Evolutionary conservation across 2,113 vertebrate species (phyloP), one percentile per base, ranked within the genome.

Genomic region (Enhydra lutris): DNA sequence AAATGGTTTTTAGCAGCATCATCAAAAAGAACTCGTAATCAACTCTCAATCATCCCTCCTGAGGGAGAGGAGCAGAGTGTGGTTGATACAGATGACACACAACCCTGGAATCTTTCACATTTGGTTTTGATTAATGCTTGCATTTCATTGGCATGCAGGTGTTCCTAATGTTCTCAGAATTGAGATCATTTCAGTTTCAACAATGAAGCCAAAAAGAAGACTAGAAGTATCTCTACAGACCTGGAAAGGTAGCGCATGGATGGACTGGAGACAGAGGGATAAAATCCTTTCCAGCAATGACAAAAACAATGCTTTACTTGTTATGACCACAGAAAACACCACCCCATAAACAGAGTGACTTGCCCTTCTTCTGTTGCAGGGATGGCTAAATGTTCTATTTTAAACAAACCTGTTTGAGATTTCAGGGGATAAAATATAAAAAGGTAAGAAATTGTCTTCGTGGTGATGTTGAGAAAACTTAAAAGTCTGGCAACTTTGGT

Each of bases 1-100:
- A 65, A 92, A 59, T 12, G 5, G 31, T 45, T 95, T 97, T 97
- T 42, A 97, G 94, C 93, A 97, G 18, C 96, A 97, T 24, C 96
- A 96, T 97, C 91, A 97, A 81, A 95, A 95, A 76, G 91, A 89
- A 52, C 57, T 86, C 71, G 94, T 74, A 97, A 97, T 97, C 97
- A 97, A 57, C 79, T 76, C 93, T 93, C 91, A 87, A 45, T 93
- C 96, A 93, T 71, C 71, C 36, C 55, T 95, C 61, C 47, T 34
- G 14, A 29, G 93, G 67, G 94, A 96, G 67, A 93, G 42, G 26
- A 74, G 21, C 26, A 4, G 97, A 50, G 67, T 45, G 86, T 45
- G 67, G 90, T 45, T 55, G 90, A 34, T 6, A 31, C 26, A 73
- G 81, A 94, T 85, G 96, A 95, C 94, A 61, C 73, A 39, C 57